Percentiles rank a stretch among this genome's conserved stretches.
phyloP scores from a whole-genome alignment of 2,113 vertebrate genomes.

The Abramis brama region DNA sequence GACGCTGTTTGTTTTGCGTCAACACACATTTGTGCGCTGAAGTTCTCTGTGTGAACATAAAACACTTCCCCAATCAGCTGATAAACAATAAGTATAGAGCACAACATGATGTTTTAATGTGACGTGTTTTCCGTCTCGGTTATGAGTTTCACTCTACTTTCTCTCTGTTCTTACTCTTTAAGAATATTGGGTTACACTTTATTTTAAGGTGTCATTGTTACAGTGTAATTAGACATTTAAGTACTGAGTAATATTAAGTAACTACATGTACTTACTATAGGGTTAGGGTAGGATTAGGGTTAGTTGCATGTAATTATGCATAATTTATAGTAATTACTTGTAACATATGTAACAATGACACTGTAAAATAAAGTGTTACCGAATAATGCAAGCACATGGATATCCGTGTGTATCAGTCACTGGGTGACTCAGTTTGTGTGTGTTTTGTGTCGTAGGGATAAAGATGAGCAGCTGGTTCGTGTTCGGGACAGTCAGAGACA shows the following conservation, averaged over 20 bases:
- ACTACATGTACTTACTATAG: too few relatives aligned
- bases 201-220: too few relatives aligned
- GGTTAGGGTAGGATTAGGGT: too few relatives aligned
- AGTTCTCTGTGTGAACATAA: slow-evolving; percentile 19
- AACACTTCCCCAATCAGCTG: slow-evolving; percentile 28
- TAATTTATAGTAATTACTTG: too few relatives aligned
- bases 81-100: slow-evolving; percentile 24
- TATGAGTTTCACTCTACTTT: neutral
- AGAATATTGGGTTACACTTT: neutral
- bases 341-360: too few relatives aligned
- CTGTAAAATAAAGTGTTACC: too few relatives aligned
- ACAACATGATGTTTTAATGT: neutral
- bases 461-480: slow-evolving; percentile 84
- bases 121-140: neutral
- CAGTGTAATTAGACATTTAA: too few relatives aligned
- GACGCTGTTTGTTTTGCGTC: slow-evolving; percentile 45
- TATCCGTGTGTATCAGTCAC: neutral
- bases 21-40: slow-evolving; percentile 14
- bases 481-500: slow-evolving; percentile 84
- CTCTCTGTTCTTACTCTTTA: neutral
- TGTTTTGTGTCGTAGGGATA: slow-evolving; percentile 82
- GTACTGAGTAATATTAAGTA: too few relatives aligned
- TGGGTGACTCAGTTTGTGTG: slow-evolving; percentile 29
- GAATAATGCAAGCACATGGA: neutral
- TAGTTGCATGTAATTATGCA: too few relatives aligned